phyloP scores from a whole-genome alignment of 2,888 invertebrate species.

The Schizaphis graminum region DNA sequence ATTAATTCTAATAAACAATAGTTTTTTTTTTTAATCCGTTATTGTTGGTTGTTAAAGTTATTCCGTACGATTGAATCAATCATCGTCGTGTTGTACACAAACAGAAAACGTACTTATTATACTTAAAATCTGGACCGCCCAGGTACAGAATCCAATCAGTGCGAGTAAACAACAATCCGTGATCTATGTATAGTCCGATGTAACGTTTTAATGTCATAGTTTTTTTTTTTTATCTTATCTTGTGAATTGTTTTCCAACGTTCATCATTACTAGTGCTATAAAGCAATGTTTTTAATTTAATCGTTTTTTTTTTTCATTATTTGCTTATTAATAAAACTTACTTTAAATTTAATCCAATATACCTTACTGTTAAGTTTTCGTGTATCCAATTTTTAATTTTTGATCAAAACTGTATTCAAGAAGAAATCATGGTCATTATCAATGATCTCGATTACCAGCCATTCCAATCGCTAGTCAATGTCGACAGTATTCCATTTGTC shows the following conservation, averaged over 20 bases:
- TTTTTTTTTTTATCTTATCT: conserved; percentile 45
- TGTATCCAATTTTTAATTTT: not conserved
- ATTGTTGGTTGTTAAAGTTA: not conserved
- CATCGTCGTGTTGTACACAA: not conserved
- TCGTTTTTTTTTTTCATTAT: not conserved
- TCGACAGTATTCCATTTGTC: conserved; percentile 55
- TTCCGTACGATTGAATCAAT: not conserved
- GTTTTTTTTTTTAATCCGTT: not conserved
- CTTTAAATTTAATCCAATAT: not conserved
- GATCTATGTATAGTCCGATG: conserved; percentile 24
- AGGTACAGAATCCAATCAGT: conserved; percentile 62
- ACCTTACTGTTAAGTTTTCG: not conserved
- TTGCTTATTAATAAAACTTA: not conserved
- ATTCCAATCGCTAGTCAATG: conserved; percentile 53
- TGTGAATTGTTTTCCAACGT: conserved; percentile 41
- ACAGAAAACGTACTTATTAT: conserved; percentile 35
- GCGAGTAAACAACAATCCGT: conserved; percentile 64
- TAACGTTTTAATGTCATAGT: conserved; percentile 51
- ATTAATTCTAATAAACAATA: not conserved
- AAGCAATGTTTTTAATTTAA: conserved; percentile 13
- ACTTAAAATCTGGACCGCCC: conserved; percentile 57
- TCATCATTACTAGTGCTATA: conserved; percentile 29
- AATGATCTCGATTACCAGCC: conserved; percentile 59
- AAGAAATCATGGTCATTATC: conserved; percentile 44
- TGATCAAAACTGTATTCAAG: not conserved